Conservation (phyloP, 23 tunicate genomes). For the Phallusia fumigata region DNA sequence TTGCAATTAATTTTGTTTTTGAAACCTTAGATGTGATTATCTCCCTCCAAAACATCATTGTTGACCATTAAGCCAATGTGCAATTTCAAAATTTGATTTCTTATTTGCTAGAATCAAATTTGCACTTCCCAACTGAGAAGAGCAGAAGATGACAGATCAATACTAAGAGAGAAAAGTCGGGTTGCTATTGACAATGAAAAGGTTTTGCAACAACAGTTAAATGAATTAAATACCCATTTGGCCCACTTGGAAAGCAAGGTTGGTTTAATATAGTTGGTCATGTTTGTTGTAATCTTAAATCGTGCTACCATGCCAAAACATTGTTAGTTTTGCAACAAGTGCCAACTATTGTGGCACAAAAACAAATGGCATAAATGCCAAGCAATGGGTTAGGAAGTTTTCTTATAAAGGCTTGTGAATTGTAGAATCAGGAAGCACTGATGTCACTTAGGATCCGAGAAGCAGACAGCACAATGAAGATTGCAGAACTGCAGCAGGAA, state of each 20-base stretch:
- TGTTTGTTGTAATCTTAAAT: too few relatives aligned
- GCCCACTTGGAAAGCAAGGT: slow-evolving; percentile 90
- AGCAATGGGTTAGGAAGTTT: too few relatives aligned
- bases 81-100: background rate
- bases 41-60: background rate
- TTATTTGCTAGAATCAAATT: slow-evolving; percentile 65
- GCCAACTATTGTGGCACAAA: too few relatives aligned
- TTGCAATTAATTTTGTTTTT: background rate
- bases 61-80: background rate
- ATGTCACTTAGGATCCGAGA: slow-evolving; percentile 57
- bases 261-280: background rate
- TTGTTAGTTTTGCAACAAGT: too few relatives aligned
- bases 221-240: slow-evolving; percentile 31
- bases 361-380: too few relatives aligned
- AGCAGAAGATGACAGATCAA: slow-evolving; percentile 77
- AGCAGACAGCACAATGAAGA: slow-evolving; percentile 78
- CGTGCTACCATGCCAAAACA: too few relatives aligned
- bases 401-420: too few relatives aligned
- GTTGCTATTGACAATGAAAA: slow-evolving; percentile 37
- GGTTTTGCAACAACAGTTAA: slow-evolving; percentile 58
- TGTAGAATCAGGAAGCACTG: slow-evolving; percentile 72
- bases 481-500: slow-evolving; percentile 71
- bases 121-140: slow-evolving; percentile 57
- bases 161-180: slow-evolving; percentile 27
- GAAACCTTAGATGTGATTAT: background rate